Evolutionary conservation across 92 coral and sea anemone species (phyloP), one percentile per base, ranked within the genome.

Genomic region (Bergia puertoricense): DNA sequence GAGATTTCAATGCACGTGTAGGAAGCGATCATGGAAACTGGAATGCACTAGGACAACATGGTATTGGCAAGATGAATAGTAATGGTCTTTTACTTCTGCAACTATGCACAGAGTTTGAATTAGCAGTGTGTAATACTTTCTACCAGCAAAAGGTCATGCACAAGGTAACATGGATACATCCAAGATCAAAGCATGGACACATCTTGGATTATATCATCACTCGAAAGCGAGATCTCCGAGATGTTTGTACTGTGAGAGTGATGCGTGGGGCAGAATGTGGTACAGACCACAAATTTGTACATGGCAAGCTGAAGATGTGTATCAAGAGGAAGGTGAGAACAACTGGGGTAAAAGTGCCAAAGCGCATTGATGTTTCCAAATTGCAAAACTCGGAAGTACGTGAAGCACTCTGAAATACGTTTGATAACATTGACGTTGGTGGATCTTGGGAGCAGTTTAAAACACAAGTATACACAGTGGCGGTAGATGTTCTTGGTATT

Each of bases 1-100:
- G 41, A 1, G 76, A 88, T 23, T 79, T 88, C 42, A 88, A 88
- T 56, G 90, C 90, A 3, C 76, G 90, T 8, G 90, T 88, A 1
- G 90, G 79, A 0, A 6, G 57, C 11, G 62, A 79, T 23, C 1
- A 78, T 42, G 78, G 57, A 2, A 77, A 76, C 30, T 88, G 62
- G 86, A 59, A 65, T 10, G 86, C 77, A 0, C 0, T 88, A 1
- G 90, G 90, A 3, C 74, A 23, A 6, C 46, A 46, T 38, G 89
- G 89, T 46, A 10, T 86, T 1, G 89, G 89, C n/a, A 43, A 76
- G 23, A 45, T 77, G 76, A 86, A 86, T 40, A 0, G 4, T 15
- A 77, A 54, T 86, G 85, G 89, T 77, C 86, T 86, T 0, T 59
- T 39, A 1, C 85, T 87, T 36, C 86, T 76, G 45, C 86, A 79